A percentile compares a stretch with the other conserved stretches of the same genome.
phyloP scores from a whole-genome alignment of 2,888 invertebrate genomes.

The Drosophila acutilabella region DNA sequence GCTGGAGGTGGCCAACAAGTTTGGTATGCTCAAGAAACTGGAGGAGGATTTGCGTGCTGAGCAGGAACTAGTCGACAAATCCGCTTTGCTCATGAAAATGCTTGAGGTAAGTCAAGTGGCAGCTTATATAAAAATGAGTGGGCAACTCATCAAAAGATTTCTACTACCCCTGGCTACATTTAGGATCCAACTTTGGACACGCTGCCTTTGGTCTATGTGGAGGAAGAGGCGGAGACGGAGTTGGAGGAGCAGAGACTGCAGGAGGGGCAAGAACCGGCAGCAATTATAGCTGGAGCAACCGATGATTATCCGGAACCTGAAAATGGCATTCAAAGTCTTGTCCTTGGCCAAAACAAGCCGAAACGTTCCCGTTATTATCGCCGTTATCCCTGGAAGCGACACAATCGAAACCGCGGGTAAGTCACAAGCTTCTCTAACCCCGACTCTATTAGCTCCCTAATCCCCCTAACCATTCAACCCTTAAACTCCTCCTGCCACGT shows the following conservation, averaged over 20 bases:
- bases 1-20: constrained; percentile 80
- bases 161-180: background rate
- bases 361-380: constrained; percentile 87
- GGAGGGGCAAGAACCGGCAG: constrained; percentile 35
- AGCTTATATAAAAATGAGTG: constrained; percentile 5
- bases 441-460: background rate
- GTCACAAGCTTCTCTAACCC: constrained; percentile 21
- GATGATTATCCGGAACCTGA: constrained; percentile 64
- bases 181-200: constrained; percentile 84
- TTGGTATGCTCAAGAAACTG: constrained; percentile 81
- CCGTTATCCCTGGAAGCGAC: constrained; percentile 88
- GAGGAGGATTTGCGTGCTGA: constrained; percentile 83
- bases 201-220: constrained; percentile 84
- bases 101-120: constrained; percentile 79
- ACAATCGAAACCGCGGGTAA: constrained; percentile 86
- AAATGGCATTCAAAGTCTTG: constrained; percentile 45
- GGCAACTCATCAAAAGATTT: background rate
- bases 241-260: constrained; percentile 74
- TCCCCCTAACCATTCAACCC: background rate
- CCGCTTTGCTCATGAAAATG: constrained; percentile 84
- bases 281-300: constrained; percentile 26
- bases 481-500: background rate
- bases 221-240: constrained; percentile 73
- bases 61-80: constrained; percentile 84
- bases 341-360: constrained; percentile 63